Percentiles rank a stretch among this genome's conserved stretches.
Evolutionary conservation across 2,888 invertebrate genomes (phyloP).

Genomic region (Helobdella robusta): DNA sequence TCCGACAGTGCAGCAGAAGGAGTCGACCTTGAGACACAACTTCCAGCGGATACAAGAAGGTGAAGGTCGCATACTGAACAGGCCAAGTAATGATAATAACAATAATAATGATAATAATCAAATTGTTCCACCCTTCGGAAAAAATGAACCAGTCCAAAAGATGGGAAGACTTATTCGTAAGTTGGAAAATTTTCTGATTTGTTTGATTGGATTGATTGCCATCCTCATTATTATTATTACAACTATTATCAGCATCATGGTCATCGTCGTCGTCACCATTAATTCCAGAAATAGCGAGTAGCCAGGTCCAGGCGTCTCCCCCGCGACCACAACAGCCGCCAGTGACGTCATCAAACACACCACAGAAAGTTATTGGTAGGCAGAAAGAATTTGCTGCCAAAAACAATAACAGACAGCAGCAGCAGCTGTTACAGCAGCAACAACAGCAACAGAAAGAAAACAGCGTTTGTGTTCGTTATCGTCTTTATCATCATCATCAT

Average conservation of each 20-base stretch:
- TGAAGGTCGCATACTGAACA: conserved; percentile 35
- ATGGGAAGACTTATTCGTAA: conserved; percentile 28
- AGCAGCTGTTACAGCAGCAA: not conserved
- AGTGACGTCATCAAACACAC: not conserved
- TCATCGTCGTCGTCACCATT: not conserved
- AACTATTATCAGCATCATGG: not conserved
- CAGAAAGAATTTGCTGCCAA: conserved; percentile 18
- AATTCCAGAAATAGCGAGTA: conserved; percentile 12
- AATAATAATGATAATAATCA: conserved; percentile 47
- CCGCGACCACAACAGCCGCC: not conserved
- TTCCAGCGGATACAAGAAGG: conserved; percentile 84
- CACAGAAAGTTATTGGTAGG: conserved; percentile 11
- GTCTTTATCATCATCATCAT: not conserved
- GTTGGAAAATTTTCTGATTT: too few relatives aligned
- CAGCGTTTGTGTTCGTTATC: not conserved
- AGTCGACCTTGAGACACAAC: conserved; percentile 88
- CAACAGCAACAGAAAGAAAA: not conserved
- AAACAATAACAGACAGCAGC: not conserved
- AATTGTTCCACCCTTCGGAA: conserved; percentile 19
- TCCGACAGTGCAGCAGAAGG: conserved; percentile 56
- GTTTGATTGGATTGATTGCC: too few relatives aligned
- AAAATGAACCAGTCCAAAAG: conserved; percentile 21
- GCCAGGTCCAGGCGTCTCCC: not conserved
- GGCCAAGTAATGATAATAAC: not conserved
- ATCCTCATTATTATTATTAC: not conserved